Evolutionary conservation across 2,888 invertebrate species (phyloP), one percentile per base, ranked within the genome.

Genomic region (Leptinotarsa tumamoca): DNA sequence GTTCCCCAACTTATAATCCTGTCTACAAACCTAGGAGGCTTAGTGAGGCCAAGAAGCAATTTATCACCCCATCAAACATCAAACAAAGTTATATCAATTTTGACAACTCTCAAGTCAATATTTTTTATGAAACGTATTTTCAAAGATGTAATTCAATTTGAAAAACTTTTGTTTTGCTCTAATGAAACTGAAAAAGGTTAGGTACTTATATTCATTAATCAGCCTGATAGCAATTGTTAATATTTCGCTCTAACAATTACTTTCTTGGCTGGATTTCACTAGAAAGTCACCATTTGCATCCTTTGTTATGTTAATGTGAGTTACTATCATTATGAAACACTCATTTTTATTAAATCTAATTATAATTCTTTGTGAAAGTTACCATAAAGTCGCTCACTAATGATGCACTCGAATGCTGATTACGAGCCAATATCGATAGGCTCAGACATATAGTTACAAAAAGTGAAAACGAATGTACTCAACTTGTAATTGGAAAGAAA

Each of bases 291-390:
- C 7, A 17, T 1, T 63, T n/a, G 33, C 15, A 33, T 43, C 13
- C 33, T 43, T 63, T 63, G 33, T 63, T 27, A 43, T 33, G 33
- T 63, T 63, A 63, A 63, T 63, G 58, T 63, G 58, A 58, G 14
- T 23, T 14, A 58, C n/a, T 10, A 63, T 43, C 43, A 63, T 63
- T 43, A 63, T 63, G 13, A n/a, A 63, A 63, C 17, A n/a, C 43
- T 63, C 10, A 63, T 43, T 43, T 15, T 63, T 33, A 63, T n/a
- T 63, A 7, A 33, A 13, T 63, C 17, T 33, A 63, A 63, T 63
- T 33, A 63, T n/a, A n/a, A 15, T 18, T 58, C 17, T 63, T n/a
- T 33, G 63, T 63, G 63, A 63, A 63, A 63, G 63, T 63, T 63
- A 10, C 17, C 10, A 43, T 33, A 14, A 61, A 61, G 23, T 61